Base-by-base conservation (phyloP, 1,140 invertebrate species). In the Portunus trituberculatus region DNA sequence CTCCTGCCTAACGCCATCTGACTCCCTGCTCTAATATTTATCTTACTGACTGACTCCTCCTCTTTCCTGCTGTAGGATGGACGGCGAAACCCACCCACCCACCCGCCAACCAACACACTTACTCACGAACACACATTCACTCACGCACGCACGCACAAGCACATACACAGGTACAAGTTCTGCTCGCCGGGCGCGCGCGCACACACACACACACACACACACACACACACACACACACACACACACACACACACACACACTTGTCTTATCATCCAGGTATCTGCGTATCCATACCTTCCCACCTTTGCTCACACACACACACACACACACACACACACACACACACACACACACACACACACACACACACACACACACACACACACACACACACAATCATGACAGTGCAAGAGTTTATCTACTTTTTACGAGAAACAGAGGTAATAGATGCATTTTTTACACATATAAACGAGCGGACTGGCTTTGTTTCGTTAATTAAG, bases 191-290 rank as follows among this genome's bases (percentile, higher is more conserved):
- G n/a, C 20, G 20, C 59, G 20, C 59, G 20, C 59, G 20, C 59
- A 76, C 59, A 76, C 59, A 76, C 67, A 76, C 67, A 76, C 67
- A 76, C 67, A 76, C 67, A 76, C 67, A 76, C 67, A 76, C 67
- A 76, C 67, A 76, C 67, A 76, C 67, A 76, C 67, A 76, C 67
- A 76, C 67, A 76, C 67, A 76, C 67, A 76, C 67, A n/a, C 67
- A 76, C 67, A n/a, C 67, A 76, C 67, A n/a, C 67, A 76, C 67
- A n/a, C n/a, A n/a, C n/a, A 76, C 67, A 8, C 20, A 76, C 67
- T 1, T 7, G n/a, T 20, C 2, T 25, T 20, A 8, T 20, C 67
- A 76, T 20, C 20, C 39, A 39, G 39, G 39, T 2, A 39, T 39
- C 39, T 6, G 39, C 39, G 39, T 39, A 39, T 39, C 39, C 39